Base-by-base conservation (phyloP, 2,113 vertebrate species). In the Procavia capensis region DNA sequence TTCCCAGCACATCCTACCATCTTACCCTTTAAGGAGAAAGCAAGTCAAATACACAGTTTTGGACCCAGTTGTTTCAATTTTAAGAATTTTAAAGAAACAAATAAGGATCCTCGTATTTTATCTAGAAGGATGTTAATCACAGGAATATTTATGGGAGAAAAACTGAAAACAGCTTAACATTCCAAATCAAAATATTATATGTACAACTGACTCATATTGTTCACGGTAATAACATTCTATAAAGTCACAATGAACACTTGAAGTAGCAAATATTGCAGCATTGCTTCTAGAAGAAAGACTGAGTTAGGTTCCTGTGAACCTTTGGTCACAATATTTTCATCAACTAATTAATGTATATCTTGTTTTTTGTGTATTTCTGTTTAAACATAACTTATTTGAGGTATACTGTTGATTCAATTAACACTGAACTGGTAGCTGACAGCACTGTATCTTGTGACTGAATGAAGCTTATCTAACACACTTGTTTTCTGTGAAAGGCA, bases 131-230 rank as follows among this genome's bases (percentile, higher is more conserved):
- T 64, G 5, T 22, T 68, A 76, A 24, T 68, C 29, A 63, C 9
- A 96, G 66, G 82, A 91, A 92, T 54, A 59, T 57, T 84, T 41
- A 25, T 59, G 36, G 91, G 7, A 57, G 0, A 80, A 34, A 36
- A 89, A 92, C 36, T 66, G 25, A 85, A 97, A 95, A 88, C 6
- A 81, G 3, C 16, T 45, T 76, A 43, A 75, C 16, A 90, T 87
- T 79, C 16, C 36, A 61, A 79, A 75, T 87, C 31, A 79, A 86
- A 81, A 41, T 63, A 59, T 36, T 43, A 0, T 57, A 19, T n/a
- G 59, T 59, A 36, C n/a, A 9, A 22, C 1, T 22, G 36, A 39
- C 8, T 72, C 70, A 39, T 36, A 39, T 39, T 72, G 25, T 39
- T 39, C n/a, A 72, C 7, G 39, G 36, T 22, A 72, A 2, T 22